Base-by-base conservation (phyloP, 2,113 vertebrate species). In the Actenoides lindsayi region DNA sequence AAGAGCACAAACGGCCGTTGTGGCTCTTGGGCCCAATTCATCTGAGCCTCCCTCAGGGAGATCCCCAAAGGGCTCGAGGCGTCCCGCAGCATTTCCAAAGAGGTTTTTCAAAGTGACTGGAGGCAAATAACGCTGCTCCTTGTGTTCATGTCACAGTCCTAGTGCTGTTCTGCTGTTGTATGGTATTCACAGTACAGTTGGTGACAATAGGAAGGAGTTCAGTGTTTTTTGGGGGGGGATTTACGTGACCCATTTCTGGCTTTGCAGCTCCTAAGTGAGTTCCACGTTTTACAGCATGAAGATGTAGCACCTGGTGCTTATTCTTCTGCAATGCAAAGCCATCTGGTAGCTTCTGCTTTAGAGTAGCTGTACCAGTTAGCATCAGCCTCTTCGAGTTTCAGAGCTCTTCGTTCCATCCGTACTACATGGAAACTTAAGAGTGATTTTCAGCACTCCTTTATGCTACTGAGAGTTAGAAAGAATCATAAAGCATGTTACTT, bases 391-490 rank as follows among this genome's bases (percentile, higher is more conserved):
- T 21, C 8, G 6, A 35, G 44, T 24, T n/a, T 18, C 71, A 12
- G n/a, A 73, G 51, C 57, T 24, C 44, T 62, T 28, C 23, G 4
- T 27, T 57, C 65, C 60, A 5, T 6, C 60, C 30, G 53, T 1
- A 25, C 51, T 35, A 18, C n/a, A 3, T 2, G 14, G n/a, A 67
- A 84, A 37, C 37, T 2, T 3, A 31, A 17, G 13, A 6, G 37
- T 3, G 9, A 18, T 57, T 50, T n/a, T 54, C 57, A 85, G 46
- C 59, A 44, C 44, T 42, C 12, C 13, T 39, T 15, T 7, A 12
- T 3, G 37, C 44, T 84, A 11, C 23, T 5, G 25, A 53, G 2
- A 53, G 5, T 6, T 2, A 5, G 1, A 39, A 28, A 5, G 1
- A 39, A 28, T 16, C 33, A 17, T 24, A 44, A 46, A 70, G 35